Base-by-base conservation (phyloP, 2,888 invertebrate species). In the Phyllotreta cruciferae region DNA sequence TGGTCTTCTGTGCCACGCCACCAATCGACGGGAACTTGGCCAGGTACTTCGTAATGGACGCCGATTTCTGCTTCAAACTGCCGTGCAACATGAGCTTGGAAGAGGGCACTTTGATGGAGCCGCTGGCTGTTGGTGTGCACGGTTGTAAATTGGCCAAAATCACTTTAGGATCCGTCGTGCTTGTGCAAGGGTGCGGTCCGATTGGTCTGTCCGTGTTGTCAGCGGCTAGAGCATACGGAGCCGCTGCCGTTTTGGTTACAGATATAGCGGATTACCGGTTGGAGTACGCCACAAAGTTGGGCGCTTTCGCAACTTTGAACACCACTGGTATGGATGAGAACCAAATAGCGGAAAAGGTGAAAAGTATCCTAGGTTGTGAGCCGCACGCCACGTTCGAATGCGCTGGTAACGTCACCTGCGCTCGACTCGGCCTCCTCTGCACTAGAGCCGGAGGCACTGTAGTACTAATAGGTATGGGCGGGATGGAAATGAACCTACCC, bases 21-120 rank as follows among this genome's bases (percentile, higher is more conserved):
- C 97, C 97, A 0, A 82, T 86, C 47, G 89, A 98, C 83, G 98
- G 98, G 61, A 95, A 92, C 79, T 85, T 98, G 14, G 86, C 88
- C 50, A 85, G 91, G 73, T 96, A 87, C 80, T 96, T 94, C 81
- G 89, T 89, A 42, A 97, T 97, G 77, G 91, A 94, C 2, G 93
- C 92, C 3, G 93, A 94, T 80, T 94, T 93, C 80, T 94, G 94
- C 75, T 91, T 85, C 82, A 94, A 93, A 79, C 81, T 98, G 14
- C 98, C 98, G 0, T 91, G 93, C 74, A 87, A 96, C 81, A 90
- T 98, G 35, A 86, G 87, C 0, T 87, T 94, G 83, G 97, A 97
- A 77, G 96, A 98, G 80, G 98, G 94, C 1, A 96, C 97, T 0
- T 78, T 98, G 0, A 81, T 97, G 68, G 98, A 98, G 79, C 98